Evolutionary conservation across 2,888 invertebrate species (phyloP), one percentile per base, ranked within the genome.

Genomic region (Chrysolina americana): DNA sequence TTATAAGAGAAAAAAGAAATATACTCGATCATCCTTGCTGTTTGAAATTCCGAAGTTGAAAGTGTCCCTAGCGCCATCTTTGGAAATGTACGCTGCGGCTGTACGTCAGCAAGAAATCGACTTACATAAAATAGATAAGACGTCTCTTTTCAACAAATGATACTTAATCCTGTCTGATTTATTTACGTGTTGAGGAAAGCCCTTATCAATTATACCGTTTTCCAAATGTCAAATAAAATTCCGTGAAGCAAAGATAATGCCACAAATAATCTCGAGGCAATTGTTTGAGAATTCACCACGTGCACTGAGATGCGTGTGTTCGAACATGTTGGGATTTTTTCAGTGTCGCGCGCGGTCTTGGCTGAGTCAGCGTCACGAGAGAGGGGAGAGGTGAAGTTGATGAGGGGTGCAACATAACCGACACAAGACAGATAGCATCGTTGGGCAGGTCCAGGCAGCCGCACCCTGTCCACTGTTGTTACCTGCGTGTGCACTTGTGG

Each of bases 371-470:
- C 47, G 44, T 68, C 56, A 4, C 15, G 41, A 56, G 64, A 70
- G 68, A 66, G 59, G 48, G 44, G 48, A 48, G 23, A 44, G 44
- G 28, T 28, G 66, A 44, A 41, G 53, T 68, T 68, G 74, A 71
- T 44, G 63, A 74, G 74, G 74, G 74, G 74, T 74, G 74, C 71
- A 71, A 74, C 71, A 59, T 70, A 41, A 28, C 50, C 48, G 50
- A 66, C 66, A 75, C 66, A 75, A 78, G 75, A 76, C 75, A 78
- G 78, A 78, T 78, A 75, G 71, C 71, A 78, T 78, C 78, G 73
- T 73, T 69, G 75, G 75, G 75, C 73, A 71, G 70, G 75, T 70
- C 64, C 17, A 19, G 28, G 17, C 36, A 48, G 75, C 78, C 78
- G 75, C 78, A 76, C 78, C 78, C 78, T 78, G 74, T 77, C 77